phyloP scores from a whole-genome alignment of 2,888 invertebrate species.

The Himalopsyche tibetana region DNA sequence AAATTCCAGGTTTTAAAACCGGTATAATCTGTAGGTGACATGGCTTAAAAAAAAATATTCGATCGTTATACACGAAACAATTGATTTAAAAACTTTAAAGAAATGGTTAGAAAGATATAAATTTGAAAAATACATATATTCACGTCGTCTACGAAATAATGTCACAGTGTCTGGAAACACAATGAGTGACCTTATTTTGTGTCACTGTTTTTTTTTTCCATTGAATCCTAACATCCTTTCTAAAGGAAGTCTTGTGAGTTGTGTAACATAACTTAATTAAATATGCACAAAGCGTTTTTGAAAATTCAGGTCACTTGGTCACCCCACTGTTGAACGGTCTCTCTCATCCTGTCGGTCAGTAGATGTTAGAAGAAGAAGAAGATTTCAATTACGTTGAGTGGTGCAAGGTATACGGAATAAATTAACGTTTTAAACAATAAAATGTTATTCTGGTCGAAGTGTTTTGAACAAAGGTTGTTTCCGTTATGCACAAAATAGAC shows the following conservation, averaged over 20 bases:
- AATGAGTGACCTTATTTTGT: not conserved
- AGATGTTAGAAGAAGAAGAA: not conserved
- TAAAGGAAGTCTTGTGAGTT: not conserved
- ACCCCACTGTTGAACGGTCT: not conserved
- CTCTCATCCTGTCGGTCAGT: not conserved
- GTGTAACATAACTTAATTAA: not conserved
- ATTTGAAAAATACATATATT: too few relatives aligned
- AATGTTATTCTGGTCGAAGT: conserved; percentile 10
- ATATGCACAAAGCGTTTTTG: not conserved
- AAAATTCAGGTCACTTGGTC: not conserved
- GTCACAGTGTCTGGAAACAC: too few relatives aligned
- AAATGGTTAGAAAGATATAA: too few relatives aligned
- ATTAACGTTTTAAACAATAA: not conserved
- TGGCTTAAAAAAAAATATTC: too few relatives aligned
- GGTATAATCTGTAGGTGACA: too few relatives aligned
- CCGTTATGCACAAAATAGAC: conserved; percentile 1
- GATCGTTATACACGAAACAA: too few relatives aligned
- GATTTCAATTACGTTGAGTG: conserved; percentile 18
- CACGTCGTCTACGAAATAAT: too few relatives aligned
- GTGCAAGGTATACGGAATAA: conserved; percentile 1
- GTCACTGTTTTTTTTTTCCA: not conserved
- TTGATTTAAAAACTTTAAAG: too few relatives aligned
- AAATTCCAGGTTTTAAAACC: too few relatives aligned
- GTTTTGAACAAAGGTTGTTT: conserved; percentile 15
- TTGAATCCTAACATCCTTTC: not conserved